A percentile compares a stretch with the other conserved stretches of the same genome.
phyloP scores from a whole-genome alignment of 2,797 vertebrate genomes.

The Eremophila alpestris region DNA sequence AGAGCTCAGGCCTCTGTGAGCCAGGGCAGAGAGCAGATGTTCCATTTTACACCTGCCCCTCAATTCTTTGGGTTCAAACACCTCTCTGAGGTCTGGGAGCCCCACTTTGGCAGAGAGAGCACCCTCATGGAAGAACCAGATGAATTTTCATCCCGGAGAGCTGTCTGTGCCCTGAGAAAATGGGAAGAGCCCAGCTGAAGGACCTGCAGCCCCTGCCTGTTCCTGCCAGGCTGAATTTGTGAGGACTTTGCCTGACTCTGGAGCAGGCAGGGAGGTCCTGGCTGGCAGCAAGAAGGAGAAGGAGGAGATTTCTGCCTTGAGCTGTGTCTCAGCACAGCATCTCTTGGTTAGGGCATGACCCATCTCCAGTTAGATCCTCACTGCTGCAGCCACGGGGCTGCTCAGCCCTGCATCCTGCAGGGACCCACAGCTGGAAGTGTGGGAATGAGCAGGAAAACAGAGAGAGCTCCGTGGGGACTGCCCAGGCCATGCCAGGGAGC shows the following conservation, averaged over 20 bases:
- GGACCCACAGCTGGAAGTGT: not conserved
- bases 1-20: not conserved
- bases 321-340: not conserved
- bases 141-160: not conserved
- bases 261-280: not conserved
- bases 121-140: not conserved
- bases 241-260: accelerated
- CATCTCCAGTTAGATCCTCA: not conserved
- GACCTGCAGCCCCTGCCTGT: not conserved
- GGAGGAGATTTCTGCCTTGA: not conserved
- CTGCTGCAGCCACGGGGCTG: not conserved
- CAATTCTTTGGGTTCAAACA: not conserved
- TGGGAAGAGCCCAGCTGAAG: not conserved
- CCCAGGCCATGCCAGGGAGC: not conserved
- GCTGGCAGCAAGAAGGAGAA: not conserved
- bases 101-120: not conserved
- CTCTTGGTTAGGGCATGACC: not conserved
- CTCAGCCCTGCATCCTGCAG: not conserved
- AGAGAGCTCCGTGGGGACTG: accelerated
- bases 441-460: not conserved
- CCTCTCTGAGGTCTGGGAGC: not conserved
- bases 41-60: not conserved
- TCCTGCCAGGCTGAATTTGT: not conserved
- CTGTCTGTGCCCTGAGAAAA: not conserved
- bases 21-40: not conserved